phyloP scores from a whole-genome alignment of 2,797 vertebrate species.

The Chlorospingus flavigularis region DNA sequence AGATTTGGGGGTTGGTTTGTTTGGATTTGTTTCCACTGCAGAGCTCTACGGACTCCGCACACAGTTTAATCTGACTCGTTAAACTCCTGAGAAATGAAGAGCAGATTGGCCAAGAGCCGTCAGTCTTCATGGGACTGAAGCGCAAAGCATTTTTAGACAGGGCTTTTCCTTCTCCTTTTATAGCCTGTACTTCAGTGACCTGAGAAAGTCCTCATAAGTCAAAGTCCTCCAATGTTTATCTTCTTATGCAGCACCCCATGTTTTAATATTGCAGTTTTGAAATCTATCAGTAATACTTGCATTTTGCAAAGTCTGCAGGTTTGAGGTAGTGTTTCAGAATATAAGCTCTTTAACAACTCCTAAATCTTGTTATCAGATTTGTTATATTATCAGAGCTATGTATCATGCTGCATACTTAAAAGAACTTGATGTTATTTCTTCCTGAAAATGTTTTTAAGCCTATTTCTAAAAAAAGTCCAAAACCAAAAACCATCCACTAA shows the following conservation, averaged over 20 bases:
- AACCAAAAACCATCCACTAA: fast-evolving
- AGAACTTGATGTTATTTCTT: background rate
- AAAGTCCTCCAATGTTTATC: background rate
- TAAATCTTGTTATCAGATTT: background rate
- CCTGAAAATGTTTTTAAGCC: background rate
- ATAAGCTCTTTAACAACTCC: background rate
- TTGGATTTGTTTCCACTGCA: background rate
- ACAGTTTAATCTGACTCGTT: fast-evolving
- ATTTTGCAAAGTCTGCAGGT: background rate
- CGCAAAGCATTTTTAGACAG: background rate
- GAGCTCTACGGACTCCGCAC: background rate
- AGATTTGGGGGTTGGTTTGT: fast-evolving
- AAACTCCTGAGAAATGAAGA: background rate
- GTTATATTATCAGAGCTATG: background rate
- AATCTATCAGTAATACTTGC: background rate
- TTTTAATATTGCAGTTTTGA: background rate
- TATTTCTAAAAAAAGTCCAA: background rate
- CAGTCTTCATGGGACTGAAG: background rate
- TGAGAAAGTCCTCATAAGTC: background rate
- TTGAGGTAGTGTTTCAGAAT: background rate
- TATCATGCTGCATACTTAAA: background rate
- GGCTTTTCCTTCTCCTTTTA: background rate
- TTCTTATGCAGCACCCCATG: background rate
- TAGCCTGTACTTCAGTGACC: background rate
- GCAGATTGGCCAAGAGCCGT: background rate